These are phyloP conservation scores for Pyxicephalus adspersus DNA, from an alignment of 2,113 vertebrate species.

Conservation along the genomic window DNA sequence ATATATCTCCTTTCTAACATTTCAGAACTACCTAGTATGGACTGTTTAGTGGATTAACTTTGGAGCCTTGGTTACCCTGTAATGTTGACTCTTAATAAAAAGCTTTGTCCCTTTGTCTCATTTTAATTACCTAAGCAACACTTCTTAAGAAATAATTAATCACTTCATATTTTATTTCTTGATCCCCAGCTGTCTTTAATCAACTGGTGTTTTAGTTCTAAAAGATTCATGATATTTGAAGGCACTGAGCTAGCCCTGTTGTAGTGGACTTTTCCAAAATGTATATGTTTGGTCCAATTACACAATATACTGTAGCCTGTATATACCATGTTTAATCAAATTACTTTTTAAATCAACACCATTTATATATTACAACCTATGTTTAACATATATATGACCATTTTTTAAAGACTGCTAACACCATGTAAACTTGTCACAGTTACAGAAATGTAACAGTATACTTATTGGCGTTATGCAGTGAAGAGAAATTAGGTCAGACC, in stretches of 20 bases:
- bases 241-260: not conserved
- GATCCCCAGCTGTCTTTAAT: slow-evolving; percentile 53
- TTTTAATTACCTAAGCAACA: slow-evolving; percentile 42
- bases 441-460: no score
- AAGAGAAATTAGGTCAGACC: no score
- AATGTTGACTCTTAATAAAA: slow-evolving; percentile 43
- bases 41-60: slow-evolving; percentile 32
- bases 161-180: slow-evolving; percentile 41
- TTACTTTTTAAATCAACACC: no score
- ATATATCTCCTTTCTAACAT: no score
- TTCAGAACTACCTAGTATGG: not conserved
- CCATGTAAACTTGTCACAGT: no score
- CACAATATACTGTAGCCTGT: no score
- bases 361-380: no score
- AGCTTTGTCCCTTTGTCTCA: slow-evolving; percentile 43
- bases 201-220: slow-evolving; percentile 3
- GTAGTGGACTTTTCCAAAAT: no score
- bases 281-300: no score
- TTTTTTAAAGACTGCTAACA: no score
- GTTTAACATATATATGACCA: no score
- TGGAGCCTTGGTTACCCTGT: slow-evolving; percentile 42
- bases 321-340: not conserved
- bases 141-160: slow-evolving; percentile 40
- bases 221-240: slow-evolving; percentile 4
- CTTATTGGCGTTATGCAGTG: no score